Evolutionary conservation across 2,113 vertebrate species (phyloP).

Genomic region (Grallaria varia): DNA sequence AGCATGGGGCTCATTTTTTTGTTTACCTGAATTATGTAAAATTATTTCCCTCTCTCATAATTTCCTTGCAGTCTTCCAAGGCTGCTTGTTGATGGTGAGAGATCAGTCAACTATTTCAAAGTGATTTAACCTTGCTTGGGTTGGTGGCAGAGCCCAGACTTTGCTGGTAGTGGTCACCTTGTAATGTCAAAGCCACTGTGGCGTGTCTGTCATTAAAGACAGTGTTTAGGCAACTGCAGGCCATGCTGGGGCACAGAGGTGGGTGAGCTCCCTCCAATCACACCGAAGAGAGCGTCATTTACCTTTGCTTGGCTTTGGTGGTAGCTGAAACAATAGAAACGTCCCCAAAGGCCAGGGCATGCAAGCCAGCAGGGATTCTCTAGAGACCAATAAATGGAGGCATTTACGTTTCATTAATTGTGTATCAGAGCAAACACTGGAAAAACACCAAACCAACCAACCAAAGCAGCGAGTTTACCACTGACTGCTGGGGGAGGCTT

Average conservation of each 20-base stretch:
- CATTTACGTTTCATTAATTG: constrained; percentile 43
- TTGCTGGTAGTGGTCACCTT: not conserved
- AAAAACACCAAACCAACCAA: not conserved
- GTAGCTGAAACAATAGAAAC: constrained; percentile 44
- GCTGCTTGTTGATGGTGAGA: not conserved
- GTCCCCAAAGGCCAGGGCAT: not conserved
- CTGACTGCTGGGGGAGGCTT: not conserved
- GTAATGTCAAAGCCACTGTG: not conserved
- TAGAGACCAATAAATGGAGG: constrained; percentile 2
- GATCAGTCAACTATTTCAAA: constrained; percentile 1
- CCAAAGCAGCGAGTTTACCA: not conserved
- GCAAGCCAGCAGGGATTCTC: not conserved
- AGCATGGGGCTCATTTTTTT: not conserved
- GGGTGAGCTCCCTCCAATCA: not conserved
- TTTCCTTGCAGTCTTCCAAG: not conserved
- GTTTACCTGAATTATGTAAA: constrained; percentile 6
- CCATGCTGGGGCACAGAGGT: not conserved
- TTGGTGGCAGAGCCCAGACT: not conserved
- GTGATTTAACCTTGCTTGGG: not conserved
- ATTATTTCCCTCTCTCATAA: not conserved
- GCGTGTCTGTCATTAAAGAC: not conserved
- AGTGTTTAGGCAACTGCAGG: not conserved
- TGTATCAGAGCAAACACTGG: constrained; percentile 36
- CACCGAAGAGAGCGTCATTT: not conserved
- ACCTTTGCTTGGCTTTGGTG: not conserved